phyloP scores from a whole-genome alignment of 2,888 invertebrate genomes.

The Rambutsinella grinnellia region DNA sequence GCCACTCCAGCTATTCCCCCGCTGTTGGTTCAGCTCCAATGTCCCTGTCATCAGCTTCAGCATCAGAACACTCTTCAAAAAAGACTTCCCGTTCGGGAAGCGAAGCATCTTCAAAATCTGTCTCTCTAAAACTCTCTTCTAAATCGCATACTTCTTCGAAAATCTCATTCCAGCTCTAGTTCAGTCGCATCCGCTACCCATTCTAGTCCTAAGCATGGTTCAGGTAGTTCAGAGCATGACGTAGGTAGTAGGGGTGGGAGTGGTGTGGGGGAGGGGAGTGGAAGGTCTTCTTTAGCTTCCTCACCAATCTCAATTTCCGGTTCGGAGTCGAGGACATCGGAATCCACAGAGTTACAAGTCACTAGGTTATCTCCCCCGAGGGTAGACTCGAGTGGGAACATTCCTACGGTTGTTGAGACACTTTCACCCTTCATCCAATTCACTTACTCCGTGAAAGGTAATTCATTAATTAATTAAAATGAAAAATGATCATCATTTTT shows the following conservation, averaged over 20 bases:
- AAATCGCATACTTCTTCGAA: slow-evolving; percentile 42
- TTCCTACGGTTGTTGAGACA: slow-evolving; percentile 64
- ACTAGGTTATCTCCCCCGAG: slow-evolving; percentile 65
- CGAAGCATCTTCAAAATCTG: slow-evolving; percentile 51
- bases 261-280: slow-evolving; percentile 53
- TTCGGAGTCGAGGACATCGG: slow-evolving; percentile 65
- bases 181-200: slow-evolving; percentile 45
- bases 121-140: slow-evolving; percentile 41
- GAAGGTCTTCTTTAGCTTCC: slow-evolving; percentile 63
- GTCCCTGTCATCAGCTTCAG: slow-evolving; percentile 43
- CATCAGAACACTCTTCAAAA: slow-evolving; percentile 49
- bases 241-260: slow-evolving; percentile 39
- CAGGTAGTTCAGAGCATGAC: slow-evolving; percentile 40
- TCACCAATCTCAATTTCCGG: slow-evolving; percentile 66
- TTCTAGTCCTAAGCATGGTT: slow-evolving; percentile 49
- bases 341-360: slow-evolving; percentile 65
- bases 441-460: slow-evolving; percentile 66
- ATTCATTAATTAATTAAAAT: slow-evolving; percentile 44
- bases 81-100: slow-evolving; percentile 56
- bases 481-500: slow-evolving; percentile 19
- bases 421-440: slow-evolving; percentile 66
- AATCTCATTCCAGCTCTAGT: slow-evolving; percentile 54
- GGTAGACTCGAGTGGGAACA: slow-evolving; percentile 62
- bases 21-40: slow-evolving; percentile 49
- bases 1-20: slow-evolving; percentile 47